Conservation (phyloP, 2,113 vertebrate species). For the Potamarius usumacintae region DNA sequence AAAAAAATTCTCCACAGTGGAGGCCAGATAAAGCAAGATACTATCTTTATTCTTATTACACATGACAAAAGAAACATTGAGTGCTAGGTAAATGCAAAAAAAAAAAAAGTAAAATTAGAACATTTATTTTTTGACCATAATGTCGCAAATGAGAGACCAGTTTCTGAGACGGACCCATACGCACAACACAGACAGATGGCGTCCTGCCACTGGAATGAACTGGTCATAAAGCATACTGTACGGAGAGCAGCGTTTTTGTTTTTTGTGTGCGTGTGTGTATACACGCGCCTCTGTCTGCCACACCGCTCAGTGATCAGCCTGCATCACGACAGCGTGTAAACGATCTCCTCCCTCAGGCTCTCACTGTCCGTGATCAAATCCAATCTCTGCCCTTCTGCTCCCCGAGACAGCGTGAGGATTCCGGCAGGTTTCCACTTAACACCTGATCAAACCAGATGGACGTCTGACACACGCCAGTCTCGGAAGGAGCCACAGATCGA, state of each 20-base stretch:
- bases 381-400: background rate
- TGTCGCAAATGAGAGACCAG: no score
- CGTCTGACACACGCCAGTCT: no score
- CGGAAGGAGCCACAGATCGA: no score
- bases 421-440: constrained; percentile 8
- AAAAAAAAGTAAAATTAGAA: no score
- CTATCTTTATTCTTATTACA: no score
- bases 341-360: background rate
- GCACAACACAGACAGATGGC: constrained; percentile 1
- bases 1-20: no score
- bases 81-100: no score
- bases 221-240: constrained; percentile 21
- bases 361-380: background rate
- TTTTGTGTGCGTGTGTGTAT: constrained; percentile 12
- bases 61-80: no score
- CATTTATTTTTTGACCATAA: no score
- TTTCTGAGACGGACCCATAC: no score
- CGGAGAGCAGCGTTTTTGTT: background rate
- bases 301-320: background rate
- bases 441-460: background rate
- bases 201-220: constrained; percentile 32
- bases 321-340: background rate
- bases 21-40: no score
- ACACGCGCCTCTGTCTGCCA: background rate
- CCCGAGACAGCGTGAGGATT: background rate